Percentiles rank a stretch among this genome's conserved stretches.
These are phyloP conservation scores for Entomyzon cyanotis DNA, from an alignment of 2,113 vertebrate species.

Conservation along the genomic window DNA sequence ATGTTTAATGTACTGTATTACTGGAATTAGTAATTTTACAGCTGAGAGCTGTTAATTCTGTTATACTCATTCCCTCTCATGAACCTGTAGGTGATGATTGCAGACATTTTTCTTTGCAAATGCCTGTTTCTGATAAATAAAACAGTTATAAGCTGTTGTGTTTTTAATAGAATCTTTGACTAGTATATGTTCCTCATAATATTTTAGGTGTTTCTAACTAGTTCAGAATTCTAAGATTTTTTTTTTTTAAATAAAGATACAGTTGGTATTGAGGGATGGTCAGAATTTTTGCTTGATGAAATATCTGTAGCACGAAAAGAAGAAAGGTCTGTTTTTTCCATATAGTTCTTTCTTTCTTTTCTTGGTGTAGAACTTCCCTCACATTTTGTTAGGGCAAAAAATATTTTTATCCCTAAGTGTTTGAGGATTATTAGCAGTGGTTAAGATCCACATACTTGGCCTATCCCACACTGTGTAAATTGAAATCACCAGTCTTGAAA, in stretches of 20 bases:
- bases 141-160: background rate
- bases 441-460: background rate
- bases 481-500: background rate
- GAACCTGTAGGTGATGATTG: conserved; percentile 18
- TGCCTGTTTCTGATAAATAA: background rate
- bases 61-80: background rate
- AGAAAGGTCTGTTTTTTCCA: background rate
- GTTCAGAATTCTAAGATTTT: background rate
- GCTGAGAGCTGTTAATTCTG: conserved; percentile 54
- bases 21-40: conserved; percentile 60
- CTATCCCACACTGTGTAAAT: background rate
- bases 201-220: background rate
- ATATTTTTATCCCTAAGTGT: background rate
- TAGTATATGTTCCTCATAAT: background rate
- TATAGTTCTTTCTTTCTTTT: background rate
- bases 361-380: background rate
- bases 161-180: background rate
- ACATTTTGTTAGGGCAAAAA: background rate
- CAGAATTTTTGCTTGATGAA: background rate
- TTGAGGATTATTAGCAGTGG: background rate
- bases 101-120: background rate
- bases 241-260: background rate
- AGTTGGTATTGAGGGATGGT: background rate
- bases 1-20: conserved; percentile 61
- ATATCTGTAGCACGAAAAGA: background rate